A percentile compares a stretch with the other conserved stretches of the same genome.
phyloP scores from a whole-genome alignment of 2,113 vertebrate species.

The Grammomys dolichurus region DNA sequence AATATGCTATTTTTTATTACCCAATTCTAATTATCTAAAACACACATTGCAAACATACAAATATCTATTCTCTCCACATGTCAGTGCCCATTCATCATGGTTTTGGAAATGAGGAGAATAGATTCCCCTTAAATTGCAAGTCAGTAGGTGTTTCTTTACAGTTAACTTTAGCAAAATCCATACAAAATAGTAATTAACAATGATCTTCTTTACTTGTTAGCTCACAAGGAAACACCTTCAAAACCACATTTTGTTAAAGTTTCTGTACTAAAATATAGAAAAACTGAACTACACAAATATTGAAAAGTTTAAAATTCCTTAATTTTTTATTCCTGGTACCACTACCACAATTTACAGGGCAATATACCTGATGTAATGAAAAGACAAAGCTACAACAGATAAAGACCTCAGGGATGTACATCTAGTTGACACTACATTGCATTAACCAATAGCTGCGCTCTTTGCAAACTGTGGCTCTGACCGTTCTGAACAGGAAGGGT shows the following conservation, averaged over 20 bases:
- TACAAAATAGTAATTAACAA: no score
- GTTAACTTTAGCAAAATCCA: no score
- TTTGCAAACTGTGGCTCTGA: slow-evolving; percentile 94
- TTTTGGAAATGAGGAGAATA: no score
- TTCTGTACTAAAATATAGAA: no score
- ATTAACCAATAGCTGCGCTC: slow-evolving; percentile 92
- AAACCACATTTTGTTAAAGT: no score
- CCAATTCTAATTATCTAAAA: no score
- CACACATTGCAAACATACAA: no score
- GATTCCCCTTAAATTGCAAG: slow-evolving; percentile 86
- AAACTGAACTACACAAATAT: slow-evolving; percentile 60
- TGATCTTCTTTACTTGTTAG: no score
- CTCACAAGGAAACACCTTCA: no score
- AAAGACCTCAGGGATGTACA: slow-evolving; percentile 84
- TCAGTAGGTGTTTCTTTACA: slow-evolving; percentile 79
- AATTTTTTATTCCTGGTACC: slow-evolving; percentile 94
- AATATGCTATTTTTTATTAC: no score
- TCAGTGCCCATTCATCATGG: no score
- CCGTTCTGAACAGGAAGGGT: slow-evolving; percentile 96
- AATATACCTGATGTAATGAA: slow-evolving; percentile 92
- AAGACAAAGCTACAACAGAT: slow-evolving; percentile 94
- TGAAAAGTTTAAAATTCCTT: slow-evolving; percentile 93
- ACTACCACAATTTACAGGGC: slow-evolving; percentile 96
- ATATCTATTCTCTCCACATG: no score
- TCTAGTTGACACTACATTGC: slow-evolving; percentile 92